These are phyloP conservation scores for Sarcophaga bullata DNA, from an alignment of 1,140 invertebrate species.

Conservation along the genomic window DNA sequence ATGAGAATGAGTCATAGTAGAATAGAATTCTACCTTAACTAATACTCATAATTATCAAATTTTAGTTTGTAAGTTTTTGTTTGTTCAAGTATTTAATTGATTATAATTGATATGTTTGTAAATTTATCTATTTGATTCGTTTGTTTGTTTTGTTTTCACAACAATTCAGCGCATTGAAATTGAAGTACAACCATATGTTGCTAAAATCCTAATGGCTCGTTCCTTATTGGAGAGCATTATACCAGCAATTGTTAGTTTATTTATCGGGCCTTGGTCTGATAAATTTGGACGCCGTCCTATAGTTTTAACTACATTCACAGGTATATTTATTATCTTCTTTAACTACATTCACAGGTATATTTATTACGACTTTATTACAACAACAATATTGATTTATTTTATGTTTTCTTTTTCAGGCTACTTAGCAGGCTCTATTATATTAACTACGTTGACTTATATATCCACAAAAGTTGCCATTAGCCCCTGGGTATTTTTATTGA, in stretches of 20 bases:
- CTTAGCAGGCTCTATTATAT: conserved; percentile 49
- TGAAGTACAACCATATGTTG: conserved; percentile 72
- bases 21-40: no score
- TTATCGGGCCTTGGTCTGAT: conserved; percentile 80
- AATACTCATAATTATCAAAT: no score
- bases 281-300: conserved; percentile 76
- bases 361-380: background rate
- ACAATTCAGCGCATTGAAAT: conserved; percentile 67
- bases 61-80: no score
- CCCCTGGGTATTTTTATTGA: conserved; percentile 72
- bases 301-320: conserved; percentile 68
- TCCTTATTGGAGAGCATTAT: conserved; percentile 72
- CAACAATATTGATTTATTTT: background rate
- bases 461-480: conserved; percentile 61
- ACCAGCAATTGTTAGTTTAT: conserved; percentile 73
- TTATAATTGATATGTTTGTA: background rate
- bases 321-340: no score
- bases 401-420: conserved; percentile 50
- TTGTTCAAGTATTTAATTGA: no score
- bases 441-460: conserved; percentile 51
- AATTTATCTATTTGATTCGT: conserved; percentile 19
- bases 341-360: conserved; percentile 67
- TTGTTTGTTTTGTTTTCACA: background rate
- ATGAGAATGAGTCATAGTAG: no score
- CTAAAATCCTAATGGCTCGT: conserved; percentile 70